A percentile compares a stretch with the other conserved stretches of the same genome.
phyloP scores from a whole-genome alignment of 2,797 vertebrate species.

The Toxotes lorentzi region DNA sequence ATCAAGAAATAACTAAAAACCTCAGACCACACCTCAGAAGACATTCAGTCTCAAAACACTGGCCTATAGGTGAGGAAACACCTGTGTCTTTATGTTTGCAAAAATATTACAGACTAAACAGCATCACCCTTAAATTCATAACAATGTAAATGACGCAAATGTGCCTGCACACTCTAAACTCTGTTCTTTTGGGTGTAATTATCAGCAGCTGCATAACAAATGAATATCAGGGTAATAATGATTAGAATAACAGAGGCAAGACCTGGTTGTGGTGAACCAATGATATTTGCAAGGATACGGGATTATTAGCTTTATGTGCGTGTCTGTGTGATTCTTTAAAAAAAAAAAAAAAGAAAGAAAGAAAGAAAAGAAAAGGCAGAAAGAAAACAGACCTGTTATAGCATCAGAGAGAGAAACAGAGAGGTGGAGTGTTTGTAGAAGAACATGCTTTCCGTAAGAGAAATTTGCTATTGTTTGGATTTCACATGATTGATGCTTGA shows the following conservation, averaged over 20 bases:
- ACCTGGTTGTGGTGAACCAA: slow-evolving; percentile 55
- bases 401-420: slow-evolving; percentile 14
- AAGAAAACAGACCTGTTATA: slow-evolving; percentile 51
- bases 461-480: slow-evolving; percentile 73
- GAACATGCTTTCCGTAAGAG: slow-evolving; percentile 53
- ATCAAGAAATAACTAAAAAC: background rate
- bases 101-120: slow-evolving; percentile 18
- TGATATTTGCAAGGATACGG: slow-evolving; percentile 53
- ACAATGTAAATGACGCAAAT: slow-evolving; percentile 8
- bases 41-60: background rate
- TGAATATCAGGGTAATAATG: slow-evolving; percentile 67
- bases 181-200: slow-evolving; percentile 56
- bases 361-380: background rate
- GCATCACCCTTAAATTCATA: slow-evolving; percentile 16
- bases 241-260: slow-evolving; percentile 56
- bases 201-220: slow-evolving; percentile 63
- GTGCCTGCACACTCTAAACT: slow-evolving; percentile 22
- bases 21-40: background rate
- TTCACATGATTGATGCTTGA: slow-evolving; percentile 87
- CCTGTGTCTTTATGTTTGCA: background rate
- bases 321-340: slow-evolving; percentile 40
- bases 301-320: slow-evolving; percentile 50
- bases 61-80: background rate
- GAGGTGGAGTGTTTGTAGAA: slow-evolving; percentile 55
- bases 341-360: background rate